Percentiles rank a stretch among this genome's conserved stretches.
These are phyloP conservation scores for Melanotaenia boesemani DNA, from an alignment of 2,797 vertebrate species.

Conservation along the genomic window DNA sequence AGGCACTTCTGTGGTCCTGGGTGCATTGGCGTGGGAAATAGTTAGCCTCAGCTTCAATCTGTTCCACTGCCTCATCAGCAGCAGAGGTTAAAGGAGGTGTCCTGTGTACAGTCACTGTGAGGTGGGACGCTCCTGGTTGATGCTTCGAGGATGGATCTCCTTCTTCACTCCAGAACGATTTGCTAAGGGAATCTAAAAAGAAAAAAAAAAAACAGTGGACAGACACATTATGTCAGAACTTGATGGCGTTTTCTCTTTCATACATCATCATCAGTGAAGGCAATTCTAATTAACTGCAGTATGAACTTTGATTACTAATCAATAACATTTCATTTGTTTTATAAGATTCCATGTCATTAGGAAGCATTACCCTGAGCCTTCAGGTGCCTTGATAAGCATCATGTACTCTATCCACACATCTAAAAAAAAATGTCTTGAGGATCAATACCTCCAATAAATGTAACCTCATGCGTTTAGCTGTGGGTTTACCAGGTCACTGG, in stretches of 20 bases:
- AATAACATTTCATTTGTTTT: neutral
- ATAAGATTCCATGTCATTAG: neutral
- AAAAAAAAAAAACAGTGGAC: neutral
- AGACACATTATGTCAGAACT: neutral
- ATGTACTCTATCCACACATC: neutral
- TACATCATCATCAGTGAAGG: too few relatives aligned
- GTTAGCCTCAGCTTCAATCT: conserved; percentile 51
- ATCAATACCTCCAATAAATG: neutral
- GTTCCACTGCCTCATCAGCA: conserved; percentile 52
- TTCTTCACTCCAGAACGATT: conserved; percentile 85
- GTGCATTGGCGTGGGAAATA: conserved; percentile 48
- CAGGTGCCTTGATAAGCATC: neutral
- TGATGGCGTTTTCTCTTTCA: neutral
- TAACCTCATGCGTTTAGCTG: neutral
- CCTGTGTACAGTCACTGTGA: conserved; percentile 77
- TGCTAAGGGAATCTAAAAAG: conserved; percentile 83
- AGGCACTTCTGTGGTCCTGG: conserved; percentile 81
- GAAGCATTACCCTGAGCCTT: neutral
- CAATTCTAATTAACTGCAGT: too few relatives aligned
- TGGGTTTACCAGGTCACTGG: neutral
- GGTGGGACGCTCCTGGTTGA: conserved; percentile 71
- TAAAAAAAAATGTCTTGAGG: neutral
- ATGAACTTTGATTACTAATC: too few relatives aligned
- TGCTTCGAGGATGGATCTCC: conserved; percentile 73
- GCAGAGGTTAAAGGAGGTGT: conserved; percentile 56